A percentile compares a stretch with the other conserved stretches of the same genome.
Conservation (phyloP, 2,888 invertebrate species). For the Drosophila maculinotata region DNA sequence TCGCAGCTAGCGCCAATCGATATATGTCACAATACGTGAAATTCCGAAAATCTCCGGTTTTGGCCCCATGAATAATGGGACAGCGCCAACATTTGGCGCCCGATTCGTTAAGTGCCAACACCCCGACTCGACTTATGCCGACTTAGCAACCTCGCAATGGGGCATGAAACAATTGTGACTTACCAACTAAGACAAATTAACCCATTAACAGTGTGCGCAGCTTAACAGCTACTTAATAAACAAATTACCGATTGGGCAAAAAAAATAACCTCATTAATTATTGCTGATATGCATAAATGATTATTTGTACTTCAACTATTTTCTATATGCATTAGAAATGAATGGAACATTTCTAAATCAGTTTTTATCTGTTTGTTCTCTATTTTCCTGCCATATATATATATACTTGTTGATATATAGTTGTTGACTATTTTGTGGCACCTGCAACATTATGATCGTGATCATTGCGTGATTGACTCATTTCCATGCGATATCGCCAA, state of each 20-base stretch:
- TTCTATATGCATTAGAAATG: background rate
- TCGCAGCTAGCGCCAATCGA: constrained; percentile 61
- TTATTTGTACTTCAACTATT: constrained; percentile 25
- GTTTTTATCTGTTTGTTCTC: too few relatives aligned
- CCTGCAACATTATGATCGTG: constrained; percentile 32
- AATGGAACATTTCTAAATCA: too few relatives aligned
- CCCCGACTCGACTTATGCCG: constrained; percentile 34
- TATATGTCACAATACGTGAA: constrained; percentile 66
- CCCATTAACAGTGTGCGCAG: constrained; percentile 55
- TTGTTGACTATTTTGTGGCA: constrained; percentile 8
- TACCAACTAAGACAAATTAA: constrained; percentile 77
- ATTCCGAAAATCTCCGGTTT: constrained; percentile 28
- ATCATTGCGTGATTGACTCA: constrained; percentile 49
- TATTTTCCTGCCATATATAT: too few relatives aligned
- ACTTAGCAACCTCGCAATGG: constrained; percentile 36
- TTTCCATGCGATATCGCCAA: constrained; percentile 60
- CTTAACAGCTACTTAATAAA: constrained; percentile 42
- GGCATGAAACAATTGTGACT: constrained; percentile 72
- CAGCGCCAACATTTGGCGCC: constrained; percentile 43
- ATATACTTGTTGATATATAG: too few relatives aligned
- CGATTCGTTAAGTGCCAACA: constrained; percentile 66
- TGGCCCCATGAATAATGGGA: constrained; percentile 63
- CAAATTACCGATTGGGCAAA: constrained; percentile 51
- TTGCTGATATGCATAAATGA: constrained; percentile 21
- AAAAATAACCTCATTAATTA: constrained; percentile 9